phyloP scores from a whole-genome alignment of 2,888 invertebrate species.

The Erebia palarica region DNA sequence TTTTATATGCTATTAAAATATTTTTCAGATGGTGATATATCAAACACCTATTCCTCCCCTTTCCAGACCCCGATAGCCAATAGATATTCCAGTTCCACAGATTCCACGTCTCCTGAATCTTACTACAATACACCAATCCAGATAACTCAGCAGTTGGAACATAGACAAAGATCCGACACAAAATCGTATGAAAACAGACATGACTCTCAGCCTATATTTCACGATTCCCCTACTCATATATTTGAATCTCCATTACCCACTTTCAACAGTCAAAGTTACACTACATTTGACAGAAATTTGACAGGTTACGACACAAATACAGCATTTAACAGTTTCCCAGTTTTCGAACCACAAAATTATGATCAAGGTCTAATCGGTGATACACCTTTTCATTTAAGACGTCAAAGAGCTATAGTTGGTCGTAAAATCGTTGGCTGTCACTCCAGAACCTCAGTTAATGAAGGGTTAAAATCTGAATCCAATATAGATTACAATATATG shows the following conservation, averaged over 20 bases:
- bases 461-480: neutral
- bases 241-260: neutral
- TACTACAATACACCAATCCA: conserved; percentile 51
- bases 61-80: conserved; percentile 50
- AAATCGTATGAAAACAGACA: neutral
- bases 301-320: neutral
- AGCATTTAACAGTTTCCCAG: neutral
- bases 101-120: conserved; percentile 69
- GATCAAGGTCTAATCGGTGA: conserved; percentile 4
- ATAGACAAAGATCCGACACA: conserved; percentile 32
- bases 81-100: conserved; percentile 67
- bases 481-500: conserved; percentile 32
- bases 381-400: conserved; percentile 11
- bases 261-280: neutral
- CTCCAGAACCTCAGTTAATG: neutral
- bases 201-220: neutral
- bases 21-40: conserved; percentile 16
- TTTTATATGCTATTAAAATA: neutral
- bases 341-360: conserved; percentile 10
- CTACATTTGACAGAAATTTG: neutral
- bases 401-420: conserved; percentile 62
- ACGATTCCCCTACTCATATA: neutral
- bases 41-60: conserved; percentile 42
- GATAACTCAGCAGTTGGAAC: conserved; percentile 16
- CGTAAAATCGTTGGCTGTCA: conserved; percentile 54